Percentiles rank a stretch among this genome's conserved stretches.
Conservation (phyloP, 2,113 vertebrate species). For the Anolis carolinensis region DNA sequence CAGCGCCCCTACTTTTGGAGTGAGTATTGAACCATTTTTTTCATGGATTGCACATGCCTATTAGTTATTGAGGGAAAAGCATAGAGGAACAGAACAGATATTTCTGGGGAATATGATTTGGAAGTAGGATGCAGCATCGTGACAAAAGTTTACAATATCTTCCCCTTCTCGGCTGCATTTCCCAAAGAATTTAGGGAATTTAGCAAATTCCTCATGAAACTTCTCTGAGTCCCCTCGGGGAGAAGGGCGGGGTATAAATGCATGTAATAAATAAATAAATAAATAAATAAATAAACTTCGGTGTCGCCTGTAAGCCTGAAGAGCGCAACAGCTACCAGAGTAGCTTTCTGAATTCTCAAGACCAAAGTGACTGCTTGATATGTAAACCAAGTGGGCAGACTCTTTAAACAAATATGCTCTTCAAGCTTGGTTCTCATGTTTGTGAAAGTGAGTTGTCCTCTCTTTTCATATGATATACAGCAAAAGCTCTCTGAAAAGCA, state of each 20-base stretch:
- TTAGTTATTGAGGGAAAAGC: background rate
- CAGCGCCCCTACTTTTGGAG: no score
- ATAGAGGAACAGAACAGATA: background rate
- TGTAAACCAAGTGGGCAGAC: background rate
- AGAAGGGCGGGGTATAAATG: no score
- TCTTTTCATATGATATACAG: conserved; percentile 16
- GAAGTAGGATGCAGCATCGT: no score
- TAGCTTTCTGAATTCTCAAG: background rate
- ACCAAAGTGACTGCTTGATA: background rate
- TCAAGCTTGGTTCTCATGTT: background rate
- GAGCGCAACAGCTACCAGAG: background rate
- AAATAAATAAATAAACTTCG: no score
- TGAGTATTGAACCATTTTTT: no score
- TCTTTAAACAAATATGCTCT: background rate
- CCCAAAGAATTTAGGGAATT: background rate
- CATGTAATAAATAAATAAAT: no score
- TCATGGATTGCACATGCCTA: no score
- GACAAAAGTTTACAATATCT: background rate
- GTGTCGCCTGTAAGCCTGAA: background rate
- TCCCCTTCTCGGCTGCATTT: background rate
- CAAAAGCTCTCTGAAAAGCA: conserved; percentile 32
- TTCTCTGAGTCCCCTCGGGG: no score
- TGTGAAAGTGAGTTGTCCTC: no score
- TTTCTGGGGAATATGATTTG: no score
- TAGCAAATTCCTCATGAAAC: background rate